phyloP scores from a whole-genome alignment of 2,888 invertebrate genomes.

The Oligia fasciuncula region DNA sequence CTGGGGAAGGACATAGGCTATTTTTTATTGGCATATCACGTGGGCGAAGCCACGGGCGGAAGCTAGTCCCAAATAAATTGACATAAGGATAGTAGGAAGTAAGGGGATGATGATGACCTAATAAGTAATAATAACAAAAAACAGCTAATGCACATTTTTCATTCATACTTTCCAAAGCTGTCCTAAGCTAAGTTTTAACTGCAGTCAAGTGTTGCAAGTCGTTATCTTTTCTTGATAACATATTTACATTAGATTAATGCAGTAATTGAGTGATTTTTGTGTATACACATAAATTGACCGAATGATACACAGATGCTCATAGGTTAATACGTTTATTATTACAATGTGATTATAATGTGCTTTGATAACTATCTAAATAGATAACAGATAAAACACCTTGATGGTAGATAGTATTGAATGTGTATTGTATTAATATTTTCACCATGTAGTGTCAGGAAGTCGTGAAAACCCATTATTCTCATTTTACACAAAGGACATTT shows the following conservation, averaged over 20 bases:
- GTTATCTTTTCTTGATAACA: conserved; percentile 35
- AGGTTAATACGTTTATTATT: neutral
- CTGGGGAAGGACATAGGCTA: neutral
- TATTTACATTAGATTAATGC: conserved; percentile 44
- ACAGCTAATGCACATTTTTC: neutral
- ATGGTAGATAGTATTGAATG: neutral
- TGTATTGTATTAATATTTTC: neutral
- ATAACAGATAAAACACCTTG: conserved; percentile 15
- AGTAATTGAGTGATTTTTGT: conserved; percentile 1
- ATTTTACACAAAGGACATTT: neutral
- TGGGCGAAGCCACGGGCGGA: neutral
- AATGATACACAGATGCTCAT: neutral
- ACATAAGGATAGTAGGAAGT: neutral
- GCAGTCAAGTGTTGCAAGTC: neutral
- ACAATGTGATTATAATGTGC: neutral
- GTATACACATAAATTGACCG: neutral
- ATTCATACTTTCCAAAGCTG: neutral
- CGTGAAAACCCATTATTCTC: neutral
- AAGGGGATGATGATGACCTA: neutral
- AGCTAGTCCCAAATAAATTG: neutral
- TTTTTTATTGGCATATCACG: neutral
- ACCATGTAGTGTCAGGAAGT: neutral
- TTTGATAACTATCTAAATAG: conserved; percentile 18
- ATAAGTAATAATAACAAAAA: neutral
- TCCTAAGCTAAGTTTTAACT: neutral